Percentiles rank a stretch among this genome's conserved stretches.
Conservation (phyloP, 2,797 vertebrate genomes). For the Acanthopagrus latus region DNA sequence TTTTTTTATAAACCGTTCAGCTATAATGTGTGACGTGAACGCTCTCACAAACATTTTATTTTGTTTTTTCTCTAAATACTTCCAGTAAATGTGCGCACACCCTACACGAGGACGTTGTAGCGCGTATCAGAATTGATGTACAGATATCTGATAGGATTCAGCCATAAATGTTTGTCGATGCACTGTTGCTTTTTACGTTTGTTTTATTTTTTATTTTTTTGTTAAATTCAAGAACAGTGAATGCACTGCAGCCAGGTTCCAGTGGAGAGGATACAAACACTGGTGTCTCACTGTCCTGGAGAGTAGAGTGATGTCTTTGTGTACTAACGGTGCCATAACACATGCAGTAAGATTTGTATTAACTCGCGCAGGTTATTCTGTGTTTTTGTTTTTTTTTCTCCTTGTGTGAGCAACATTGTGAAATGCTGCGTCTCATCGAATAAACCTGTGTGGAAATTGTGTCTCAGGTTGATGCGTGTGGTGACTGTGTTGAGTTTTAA, state of each 20-base stretch:
- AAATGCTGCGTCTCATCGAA: slow-evolving; percentile 58
- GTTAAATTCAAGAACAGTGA: slow-evolving; percentile 12
- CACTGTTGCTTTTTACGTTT: slow-evolving; percentile 46
- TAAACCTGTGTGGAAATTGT: slow-evolving; percentile 68
- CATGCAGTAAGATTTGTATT: slow-evolving; percentile 19
- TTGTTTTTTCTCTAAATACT: slow-evolving; percentile 11
- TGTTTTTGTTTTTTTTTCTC: slow-evolving; percentile 5
- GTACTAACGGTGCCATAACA: slow-evolving; percentile 35
- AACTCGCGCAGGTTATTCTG: slow-evolving; percentile 20
- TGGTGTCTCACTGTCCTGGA: not conserved
- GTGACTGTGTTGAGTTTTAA: not conserved
- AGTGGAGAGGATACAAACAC: slow-evolving; percentile 1
- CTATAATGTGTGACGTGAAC: slow-evolving; percentile 31
- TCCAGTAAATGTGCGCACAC: slow-evolving; percentile 10
- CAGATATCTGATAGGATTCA: slow-evolving; percentile 50
- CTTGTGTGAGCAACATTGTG: slow-evolving; percentile 34
- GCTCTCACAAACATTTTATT: slow-evolving; percentile 31
- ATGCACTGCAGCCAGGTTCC: slow-evolving; percentile 32
- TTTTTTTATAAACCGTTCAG: slow-evolving; percentile 61
- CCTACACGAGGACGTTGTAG: not conserved
- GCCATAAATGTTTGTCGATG: slow-evolving; percentile 50
- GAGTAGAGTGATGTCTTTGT: not conserved
- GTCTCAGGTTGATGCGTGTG: not conserved
- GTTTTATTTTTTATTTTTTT: slow-evolving; percentile 3
- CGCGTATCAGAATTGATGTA: not conserved